Conservation (phyloP, 2,888 invertebrate species). For the Drosophila mulleri region DNA sequence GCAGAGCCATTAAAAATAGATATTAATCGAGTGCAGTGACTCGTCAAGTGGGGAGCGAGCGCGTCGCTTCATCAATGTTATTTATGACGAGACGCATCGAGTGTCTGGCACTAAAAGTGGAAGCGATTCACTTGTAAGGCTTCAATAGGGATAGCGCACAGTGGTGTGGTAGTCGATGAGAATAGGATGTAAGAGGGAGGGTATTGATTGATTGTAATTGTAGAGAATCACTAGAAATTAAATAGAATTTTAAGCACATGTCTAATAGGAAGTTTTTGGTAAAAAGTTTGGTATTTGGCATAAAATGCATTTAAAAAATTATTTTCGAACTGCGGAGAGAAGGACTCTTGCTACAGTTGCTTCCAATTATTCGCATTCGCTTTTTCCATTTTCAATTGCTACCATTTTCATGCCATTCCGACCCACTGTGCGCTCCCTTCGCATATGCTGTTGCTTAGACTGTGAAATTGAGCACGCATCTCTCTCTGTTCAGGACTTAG, state of each 20-base stretch:
- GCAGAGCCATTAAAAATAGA: slow-evolving; percentile 48
- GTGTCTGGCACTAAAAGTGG: slow-evolving; percentile 23
- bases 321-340: no score
- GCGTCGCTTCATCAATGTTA: slow-evolving; percentile 30
- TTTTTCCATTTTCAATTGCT: background rate
- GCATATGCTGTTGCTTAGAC: slow-evolving; percentile 9
- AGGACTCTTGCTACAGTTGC: no score
- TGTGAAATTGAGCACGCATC: slow-evolving; percentile 52
- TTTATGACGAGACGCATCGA: slow-evolving; percentile 31
- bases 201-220: background rate
- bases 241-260: no score
- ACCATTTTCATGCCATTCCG: background rate
- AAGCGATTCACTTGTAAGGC: slow-evolving; percentile 52
- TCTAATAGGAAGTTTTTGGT: no score
- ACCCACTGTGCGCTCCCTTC: slow-evolving; percentile 37
- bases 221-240: background rate
- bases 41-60: slow-evolving; percentile 27
- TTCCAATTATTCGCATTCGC: background rate
- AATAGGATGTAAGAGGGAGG: background rate
- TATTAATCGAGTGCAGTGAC: slow-evolving; percentile 61
- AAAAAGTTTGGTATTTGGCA: no score
- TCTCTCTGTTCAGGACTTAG: slow-evolving; percentile 18
- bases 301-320: no score
- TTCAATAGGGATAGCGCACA: slow-evolving; percentile 47
- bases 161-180: slow-evolving; percentile 3